Evolutionary conservation across 2,797 vertebrate species (phyloP).

Genomic region (Squalus acanthias): DNA sequence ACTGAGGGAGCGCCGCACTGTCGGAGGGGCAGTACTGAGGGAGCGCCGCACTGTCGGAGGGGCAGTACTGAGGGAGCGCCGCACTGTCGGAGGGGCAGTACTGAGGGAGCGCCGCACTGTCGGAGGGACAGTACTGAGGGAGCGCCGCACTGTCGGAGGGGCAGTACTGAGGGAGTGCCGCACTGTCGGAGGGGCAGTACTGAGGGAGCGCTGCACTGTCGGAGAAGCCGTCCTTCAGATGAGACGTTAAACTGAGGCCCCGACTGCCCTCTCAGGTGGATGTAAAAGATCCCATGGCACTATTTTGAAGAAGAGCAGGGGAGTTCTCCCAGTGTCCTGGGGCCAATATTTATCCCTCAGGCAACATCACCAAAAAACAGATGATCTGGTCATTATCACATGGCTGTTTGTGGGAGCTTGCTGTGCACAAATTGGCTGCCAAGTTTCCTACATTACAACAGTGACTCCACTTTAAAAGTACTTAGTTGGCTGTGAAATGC

Average conservation of each 20-base stretch:
- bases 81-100: background rate
- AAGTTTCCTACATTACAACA: background rate
- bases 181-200: background rate
- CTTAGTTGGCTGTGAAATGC: background rate
- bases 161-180: background rate
- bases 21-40: background rate
- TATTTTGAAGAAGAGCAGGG: background rate
- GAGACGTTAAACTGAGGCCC: background rate
- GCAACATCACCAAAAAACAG: background rate
- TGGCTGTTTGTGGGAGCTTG: background rate
- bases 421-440: background rate
- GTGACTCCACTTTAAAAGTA: background rate
- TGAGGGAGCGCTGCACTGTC: no score
- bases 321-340: no score
- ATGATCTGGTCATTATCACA: background rate
- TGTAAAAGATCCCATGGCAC: background rate
- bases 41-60: background rate
- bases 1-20: background rate
- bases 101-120: background rate
- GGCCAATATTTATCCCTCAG: no score
- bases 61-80: background rate
- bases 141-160: background rate
- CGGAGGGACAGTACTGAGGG: background rate
- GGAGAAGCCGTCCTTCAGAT: no score
- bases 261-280: background rate